Evolutionary conservation across 2,113 vertebrate genomes (phyloP).

Genomic region (Chamaetylas fuelleborni): DNA sequence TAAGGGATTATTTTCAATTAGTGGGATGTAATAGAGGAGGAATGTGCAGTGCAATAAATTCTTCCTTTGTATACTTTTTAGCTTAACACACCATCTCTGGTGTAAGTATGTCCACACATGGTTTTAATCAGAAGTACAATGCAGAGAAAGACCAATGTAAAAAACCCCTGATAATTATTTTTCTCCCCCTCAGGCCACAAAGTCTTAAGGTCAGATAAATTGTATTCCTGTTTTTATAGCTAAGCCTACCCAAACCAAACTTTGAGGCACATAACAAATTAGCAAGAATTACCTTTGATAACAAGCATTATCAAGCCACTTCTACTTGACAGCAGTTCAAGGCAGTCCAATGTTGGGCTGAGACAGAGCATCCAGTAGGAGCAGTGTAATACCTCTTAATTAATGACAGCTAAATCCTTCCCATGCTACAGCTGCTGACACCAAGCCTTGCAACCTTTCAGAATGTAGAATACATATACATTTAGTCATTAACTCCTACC

Average conservation of each 20-base stretch:
- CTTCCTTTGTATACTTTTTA: neutral
- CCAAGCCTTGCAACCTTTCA: neutral
- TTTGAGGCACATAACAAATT: neutral
- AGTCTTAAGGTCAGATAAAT: neutral
- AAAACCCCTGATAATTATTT: neutral
- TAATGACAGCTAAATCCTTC: neutral
- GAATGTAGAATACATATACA: accelerated
- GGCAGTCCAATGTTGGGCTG: neutral
- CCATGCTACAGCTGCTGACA: neutral
- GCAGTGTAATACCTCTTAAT: neutral
- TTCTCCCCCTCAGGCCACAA: neutral
- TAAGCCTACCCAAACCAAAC: neutral
- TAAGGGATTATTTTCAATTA: slow-evolving; percentile 1
- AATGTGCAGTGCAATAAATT: neutral
- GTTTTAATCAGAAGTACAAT: neutral
- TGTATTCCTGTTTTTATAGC: neutral
- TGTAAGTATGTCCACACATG: neutral
- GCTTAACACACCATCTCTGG: neutral
- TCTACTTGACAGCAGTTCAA: neutral
- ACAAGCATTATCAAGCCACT: neutral
- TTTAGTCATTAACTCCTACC: neutral
- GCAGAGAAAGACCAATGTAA: neutral
- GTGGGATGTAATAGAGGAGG: neutral
- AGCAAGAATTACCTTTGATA: neutral
- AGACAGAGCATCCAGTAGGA: neutral